Percentiles rank a stretch among this genome's conserved stretches.
Evolutionary conservation across 2,888 invertebrate species (phyloP).

Genomic region (Scelioninae gen. 2): DNA sequence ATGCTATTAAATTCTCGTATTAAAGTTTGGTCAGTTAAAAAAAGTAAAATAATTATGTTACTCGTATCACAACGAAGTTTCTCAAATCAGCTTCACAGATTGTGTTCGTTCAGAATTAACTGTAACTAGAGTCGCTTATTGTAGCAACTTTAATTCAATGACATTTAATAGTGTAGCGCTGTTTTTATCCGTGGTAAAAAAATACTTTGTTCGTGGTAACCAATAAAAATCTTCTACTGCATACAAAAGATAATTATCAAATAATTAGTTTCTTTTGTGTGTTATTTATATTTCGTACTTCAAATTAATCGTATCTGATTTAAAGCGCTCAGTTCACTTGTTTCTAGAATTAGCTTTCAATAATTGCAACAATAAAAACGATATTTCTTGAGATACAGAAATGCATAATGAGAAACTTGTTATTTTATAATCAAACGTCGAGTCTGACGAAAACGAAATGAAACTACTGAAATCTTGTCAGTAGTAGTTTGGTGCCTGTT

Average conservation of each 20-base stretch:
- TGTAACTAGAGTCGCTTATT: constrained; percentile 6
- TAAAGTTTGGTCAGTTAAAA: too few species aligned
- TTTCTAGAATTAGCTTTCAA: too few species aligned
- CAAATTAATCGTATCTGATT: not conserved
- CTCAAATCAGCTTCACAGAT: not conserved
- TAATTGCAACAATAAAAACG: too few species aligned
- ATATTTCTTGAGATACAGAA: too few species aligned
- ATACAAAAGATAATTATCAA: not conserved
- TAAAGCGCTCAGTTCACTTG: too few species aligned
- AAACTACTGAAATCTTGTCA: too few species aligned
- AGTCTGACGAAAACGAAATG: too few species aligned
- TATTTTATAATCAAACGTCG: too few species aligned
- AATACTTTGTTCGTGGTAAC: not conserved
- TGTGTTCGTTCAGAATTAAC: constrained; percentile 4
- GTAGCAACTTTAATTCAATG: constrained; percentile 7
- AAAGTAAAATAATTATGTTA: not conserved
- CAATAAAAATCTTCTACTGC: not conserved
- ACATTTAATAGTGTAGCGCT: constrained; percentile 5
- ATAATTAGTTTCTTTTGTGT: not conserved
- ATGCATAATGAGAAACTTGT: not conserved
- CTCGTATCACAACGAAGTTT: not conserved
- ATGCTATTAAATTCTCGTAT: too few species aligned
- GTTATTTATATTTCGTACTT: not conserved
- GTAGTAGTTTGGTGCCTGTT: too few species aligned
- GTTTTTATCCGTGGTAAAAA: constrained; percentile 4